phyloP scores from a whole-genome alignment of 1,140 invertebrate species.

The Mylabris phalerata region DNA sequence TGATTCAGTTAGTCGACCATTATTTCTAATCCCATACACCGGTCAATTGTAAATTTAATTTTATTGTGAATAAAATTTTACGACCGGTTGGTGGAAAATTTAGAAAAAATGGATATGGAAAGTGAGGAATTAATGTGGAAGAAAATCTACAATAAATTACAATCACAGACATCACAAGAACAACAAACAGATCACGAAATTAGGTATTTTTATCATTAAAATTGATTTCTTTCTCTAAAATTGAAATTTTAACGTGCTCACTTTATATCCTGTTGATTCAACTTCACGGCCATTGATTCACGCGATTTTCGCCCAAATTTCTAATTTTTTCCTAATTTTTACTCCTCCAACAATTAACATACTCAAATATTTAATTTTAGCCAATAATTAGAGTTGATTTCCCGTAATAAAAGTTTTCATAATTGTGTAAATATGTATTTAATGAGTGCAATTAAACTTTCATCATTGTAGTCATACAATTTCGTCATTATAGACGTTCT shows the following conservation, averaged over 20 bases:
- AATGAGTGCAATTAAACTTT: no score
- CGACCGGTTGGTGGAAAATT: neutral
- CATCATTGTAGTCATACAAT: no score
- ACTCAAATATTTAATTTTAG: no score
- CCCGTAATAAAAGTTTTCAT: no score
- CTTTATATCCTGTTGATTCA: no score
- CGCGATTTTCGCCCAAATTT: no score
- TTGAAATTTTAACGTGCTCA: neutral
- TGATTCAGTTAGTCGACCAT: neutral
- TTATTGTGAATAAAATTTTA: neutral
- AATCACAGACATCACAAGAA: constrained; percentile 29
- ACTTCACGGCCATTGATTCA: neutral
- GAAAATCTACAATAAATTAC: constrained; percentile 33
- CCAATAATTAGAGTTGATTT: no score
- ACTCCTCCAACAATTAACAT: no score
- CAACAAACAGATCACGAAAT: constrained; percentile 31
- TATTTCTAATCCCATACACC: neutral
- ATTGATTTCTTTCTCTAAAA: neutral
- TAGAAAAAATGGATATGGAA: constrained; percentile 32
- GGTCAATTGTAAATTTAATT: constrained; percentile 1
- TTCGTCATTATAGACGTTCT: no score
- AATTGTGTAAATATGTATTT: no score
- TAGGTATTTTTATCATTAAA: constrained; percentile 27
- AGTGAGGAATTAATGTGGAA: constrained; percentile 36
- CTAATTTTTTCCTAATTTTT: no score